Evolutionary conservation across 2,888 invertebrate genomes (phyloP).

Genomic region (Geophilus truncorum): DNA sequence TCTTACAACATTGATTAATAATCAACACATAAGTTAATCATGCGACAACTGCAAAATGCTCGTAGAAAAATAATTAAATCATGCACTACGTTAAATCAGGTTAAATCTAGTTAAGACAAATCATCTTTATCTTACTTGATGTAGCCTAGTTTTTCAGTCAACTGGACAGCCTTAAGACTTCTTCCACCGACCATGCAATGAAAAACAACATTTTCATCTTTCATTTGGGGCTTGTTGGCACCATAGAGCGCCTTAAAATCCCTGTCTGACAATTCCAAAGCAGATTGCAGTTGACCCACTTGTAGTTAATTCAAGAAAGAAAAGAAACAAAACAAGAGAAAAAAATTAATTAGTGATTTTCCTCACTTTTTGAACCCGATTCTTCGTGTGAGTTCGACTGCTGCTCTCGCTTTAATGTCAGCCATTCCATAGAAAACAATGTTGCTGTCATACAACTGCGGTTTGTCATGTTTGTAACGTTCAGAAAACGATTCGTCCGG

Average conservation of each 20-base stretch:
- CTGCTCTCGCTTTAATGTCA: constrained; percentile 42
- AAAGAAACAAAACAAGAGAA: background rate
- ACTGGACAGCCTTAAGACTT: constrained; percentile 34
- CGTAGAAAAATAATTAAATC: background rate
- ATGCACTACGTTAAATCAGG: background rate
- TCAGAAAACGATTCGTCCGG: constrained; percentile 37
- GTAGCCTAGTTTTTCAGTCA: constrained; percentile 32
- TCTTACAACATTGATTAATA: background rate
- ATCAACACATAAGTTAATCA: background rate
- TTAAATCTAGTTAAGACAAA: too few relatives aligned
- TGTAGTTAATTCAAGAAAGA: background rate
- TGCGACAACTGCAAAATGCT: background rate
- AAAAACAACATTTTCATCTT: constrained; percentile 43
- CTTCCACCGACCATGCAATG: constrained; percentile 37
- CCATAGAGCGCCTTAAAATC: constrained; percentile 58
- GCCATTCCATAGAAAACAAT: constrained; percentile 43
- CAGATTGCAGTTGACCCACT: constrained; percentile 46
- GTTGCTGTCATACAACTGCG: constrained; percentile 36
- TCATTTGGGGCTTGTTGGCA: constrained; percentile 55
- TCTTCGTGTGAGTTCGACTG: constrained; percentile 43
- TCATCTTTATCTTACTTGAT: constrained; percentile 30
- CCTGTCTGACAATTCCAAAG: constrained; percentile 52
- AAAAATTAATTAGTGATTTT: background rate
- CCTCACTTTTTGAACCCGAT: constrained; percentile 43
- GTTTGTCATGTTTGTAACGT: constrained; percentile 37